Conservation (phyloP, 2,888 invertebrate genomes). For the Byasa hedistus region DNA sequence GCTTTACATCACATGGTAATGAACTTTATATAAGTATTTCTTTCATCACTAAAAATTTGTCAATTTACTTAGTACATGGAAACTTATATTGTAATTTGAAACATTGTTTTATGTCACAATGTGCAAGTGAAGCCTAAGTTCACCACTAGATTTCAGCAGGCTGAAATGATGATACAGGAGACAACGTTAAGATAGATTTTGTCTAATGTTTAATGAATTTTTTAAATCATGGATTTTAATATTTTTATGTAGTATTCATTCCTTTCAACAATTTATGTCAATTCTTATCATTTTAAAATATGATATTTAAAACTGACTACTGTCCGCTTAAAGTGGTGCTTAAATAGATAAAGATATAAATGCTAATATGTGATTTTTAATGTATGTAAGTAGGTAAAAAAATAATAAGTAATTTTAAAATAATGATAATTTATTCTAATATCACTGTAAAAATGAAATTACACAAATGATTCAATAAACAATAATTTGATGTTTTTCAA, state of each 20-base stretch:
- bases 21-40: too few relatives aligned
- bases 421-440: not conserved
- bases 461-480: not conserved
- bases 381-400: conserved; percentile 23
- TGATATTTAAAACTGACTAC: conserved; percentile 25
- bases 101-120: too few relatives aligned
- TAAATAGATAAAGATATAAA: conserved; percentile 40
- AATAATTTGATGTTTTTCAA: not conserved
- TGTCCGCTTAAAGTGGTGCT: conserved; percentile 65
- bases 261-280: conserved; percentile 20
- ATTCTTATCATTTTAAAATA: conserved; percentile 29
- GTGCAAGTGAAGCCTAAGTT: too few relatives aligned
- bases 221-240: not conserved
- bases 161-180: too few relatives aligned
- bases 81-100: too few relatives aligned
- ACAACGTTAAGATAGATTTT: not conserved
- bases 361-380: conserved; percentile 37
- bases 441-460: not conserved
- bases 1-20: not conserved
- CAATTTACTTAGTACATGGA: not conserved
- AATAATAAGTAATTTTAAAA: conserved; percentile 14
- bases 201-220: not conserved
- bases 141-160: too few relatives aligned
- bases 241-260: conserved; percentile 2
- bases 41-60: too few relatives aligned